A percentile compares a stretch with the other conserved stretches of the same genome.
These are phyloP conservation scores for Fulmarus glacialis DNA, from an alignment of 2,113 vertebrate genomes.

Conservation along the genomic window DNA sequence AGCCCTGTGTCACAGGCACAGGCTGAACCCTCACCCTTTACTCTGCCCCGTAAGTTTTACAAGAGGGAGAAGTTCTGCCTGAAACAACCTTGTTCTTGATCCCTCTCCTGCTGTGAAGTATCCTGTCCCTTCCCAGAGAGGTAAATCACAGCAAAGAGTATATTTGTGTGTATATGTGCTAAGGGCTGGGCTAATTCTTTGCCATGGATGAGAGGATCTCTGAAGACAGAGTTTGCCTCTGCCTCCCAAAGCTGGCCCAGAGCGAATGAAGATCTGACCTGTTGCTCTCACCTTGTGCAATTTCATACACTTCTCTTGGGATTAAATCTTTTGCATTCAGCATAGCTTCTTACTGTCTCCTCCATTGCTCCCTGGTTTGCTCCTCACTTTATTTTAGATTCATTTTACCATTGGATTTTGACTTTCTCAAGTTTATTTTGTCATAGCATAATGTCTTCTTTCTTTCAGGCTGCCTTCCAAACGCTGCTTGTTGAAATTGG, in stretches of 20 bases:
- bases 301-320: not conserved
- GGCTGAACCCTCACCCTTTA: not conserved
- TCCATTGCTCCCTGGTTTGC: not conserved
- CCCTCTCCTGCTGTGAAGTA: not conserved
- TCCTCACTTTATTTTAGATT: not conserved
- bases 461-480: conserved; percentile 60
- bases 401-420: conserved; percentile 34
- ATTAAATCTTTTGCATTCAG: not conserved
- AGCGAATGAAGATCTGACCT: not conserved
- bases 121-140: not conserved
- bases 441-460: conserved; percentile 48
- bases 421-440: conserved; percentile 53
- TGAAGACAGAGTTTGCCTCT: not conserved
- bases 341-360: not conserved
- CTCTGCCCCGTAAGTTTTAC: not conserved
- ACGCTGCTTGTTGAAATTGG: not conserved
- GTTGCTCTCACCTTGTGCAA: not conserved
- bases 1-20: not conserved
- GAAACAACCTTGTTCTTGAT: not conserved
- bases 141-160: not conserved
- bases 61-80: not conserved
- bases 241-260: not conserved
- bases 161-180: not conserved
- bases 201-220: not conserved
- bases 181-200: not conserved